These are phyloP conservation scores for Gymnogyps californianus DNA, from an alignment of 2,113 vertebrate genomes.

Conservation along the genomic window DNA sequence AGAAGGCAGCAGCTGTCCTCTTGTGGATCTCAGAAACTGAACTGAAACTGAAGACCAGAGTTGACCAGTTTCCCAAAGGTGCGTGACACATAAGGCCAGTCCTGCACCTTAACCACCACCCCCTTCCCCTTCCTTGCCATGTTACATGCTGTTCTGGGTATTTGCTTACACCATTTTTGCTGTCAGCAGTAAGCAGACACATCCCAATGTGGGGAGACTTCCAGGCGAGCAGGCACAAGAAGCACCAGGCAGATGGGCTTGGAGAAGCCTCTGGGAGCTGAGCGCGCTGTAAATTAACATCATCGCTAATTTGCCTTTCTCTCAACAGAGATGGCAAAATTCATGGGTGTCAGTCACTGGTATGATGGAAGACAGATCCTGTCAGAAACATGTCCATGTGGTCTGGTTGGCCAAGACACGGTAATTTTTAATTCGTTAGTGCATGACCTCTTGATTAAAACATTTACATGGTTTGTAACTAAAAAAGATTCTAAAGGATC, in stretches of 20 bases:
- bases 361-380: not conserved
- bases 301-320: not conserved
- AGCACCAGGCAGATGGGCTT: rapidly evolving
- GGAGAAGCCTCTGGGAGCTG: not conserved
- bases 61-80: not conserved
- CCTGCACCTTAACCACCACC: not conserved
- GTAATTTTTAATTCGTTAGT: not conserved
- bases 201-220: not conserved
- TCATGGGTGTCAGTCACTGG: not conserved
- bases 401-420: not conserved
- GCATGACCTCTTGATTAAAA: not conserved
- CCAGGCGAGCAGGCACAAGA: not conserved
- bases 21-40: not conserved
- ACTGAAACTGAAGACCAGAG: not conserved
- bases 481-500: not conserved
- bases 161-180: not conserved
- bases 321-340: not conserved
- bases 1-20: not conserved
- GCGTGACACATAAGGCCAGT: not conserved
- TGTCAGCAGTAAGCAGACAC: not conserved
- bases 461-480: not conserved
- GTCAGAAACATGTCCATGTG: not conserved
- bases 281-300: not conserved
- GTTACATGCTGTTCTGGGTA: not conserved
- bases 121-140: not conserved